Conservation (phyloP, 2,113 vertebrate species). For the Apteryx mantelli region DNA sequence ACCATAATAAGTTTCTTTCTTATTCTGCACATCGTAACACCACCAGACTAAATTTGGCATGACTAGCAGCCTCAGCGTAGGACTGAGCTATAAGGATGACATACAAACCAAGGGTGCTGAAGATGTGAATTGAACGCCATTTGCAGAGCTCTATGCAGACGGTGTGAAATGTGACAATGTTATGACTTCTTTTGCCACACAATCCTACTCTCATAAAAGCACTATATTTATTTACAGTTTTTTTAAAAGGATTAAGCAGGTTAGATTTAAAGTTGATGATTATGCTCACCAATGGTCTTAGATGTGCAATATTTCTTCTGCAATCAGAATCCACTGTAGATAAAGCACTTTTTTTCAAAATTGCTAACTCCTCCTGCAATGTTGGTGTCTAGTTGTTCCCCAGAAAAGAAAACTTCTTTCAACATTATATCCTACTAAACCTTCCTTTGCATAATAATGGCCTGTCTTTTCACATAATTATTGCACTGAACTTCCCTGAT, state of each 20-base stretch:
- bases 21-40: background rate
- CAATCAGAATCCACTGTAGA: background rate
- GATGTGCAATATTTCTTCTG: background rate
- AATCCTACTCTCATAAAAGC: background rate
- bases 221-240: background rate
- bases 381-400: background rate
- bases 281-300: background rate
- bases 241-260: background rate
- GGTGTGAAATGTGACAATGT: background rate
- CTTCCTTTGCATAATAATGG: background rate
- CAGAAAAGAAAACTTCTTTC: background rate
- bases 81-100: background rate
- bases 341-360: background rate
- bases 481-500: background rate
- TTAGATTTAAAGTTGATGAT: background rate
- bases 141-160: background rate
- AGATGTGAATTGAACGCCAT: background rate
- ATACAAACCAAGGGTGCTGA: background rate
- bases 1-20: background rate
- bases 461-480: background rate
- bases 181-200: background rate
- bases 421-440: background rate
- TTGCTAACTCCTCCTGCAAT: background rate
- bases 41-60: background rate
- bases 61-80: background rate